A percentile compares a stretch with the other conserved stretches of the same genome.
phyloP scores from a whole-genome alignment of 2,888 invertebrate genomes.

The Eupithecia pulchellata region DNA sequence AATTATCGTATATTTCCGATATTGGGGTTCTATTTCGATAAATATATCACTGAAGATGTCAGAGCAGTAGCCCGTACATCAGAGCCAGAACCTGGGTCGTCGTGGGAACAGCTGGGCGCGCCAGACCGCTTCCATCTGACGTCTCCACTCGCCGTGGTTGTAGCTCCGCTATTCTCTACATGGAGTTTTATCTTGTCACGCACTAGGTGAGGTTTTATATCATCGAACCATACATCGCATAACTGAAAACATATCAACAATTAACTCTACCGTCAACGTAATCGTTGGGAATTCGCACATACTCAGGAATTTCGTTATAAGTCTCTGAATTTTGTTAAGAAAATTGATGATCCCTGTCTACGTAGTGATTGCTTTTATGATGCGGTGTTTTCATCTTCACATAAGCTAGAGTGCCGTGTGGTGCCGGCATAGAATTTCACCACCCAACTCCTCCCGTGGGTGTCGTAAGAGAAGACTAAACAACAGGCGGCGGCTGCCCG shows the following conservation, averaged over 20 bases:
- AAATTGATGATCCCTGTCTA: no score
- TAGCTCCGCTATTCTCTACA: constrained; percentile 52
- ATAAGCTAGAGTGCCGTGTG: no score
- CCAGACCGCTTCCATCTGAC: constrained; percentile 46
- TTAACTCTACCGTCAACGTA: background rate
- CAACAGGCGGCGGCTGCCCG: no score
- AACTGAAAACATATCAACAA: constrained; percentile 59
- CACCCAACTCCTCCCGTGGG: no score
- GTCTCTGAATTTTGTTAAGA: no score
- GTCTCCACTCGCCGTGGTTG: constrained; percentile 53
- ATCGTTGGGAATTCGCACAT: no score
- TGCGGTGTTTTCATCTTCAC: background rate
- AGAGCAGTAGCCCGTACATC: constrained; percentile 71
- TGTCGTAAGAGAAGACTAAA: no score
- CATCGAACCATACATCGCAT: constrained; percentile 81
- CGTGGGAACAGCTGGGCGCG: constrained; percentile 63
- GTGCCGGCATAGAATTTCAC: no score
- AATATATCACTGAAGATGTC: background rate
- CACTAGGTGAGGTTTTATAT: constrained; percentile 76
- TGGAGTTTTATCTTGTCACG: constrained; percentile 78
- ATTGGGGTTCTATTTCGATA: background rate
- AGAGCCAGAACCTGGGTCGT: constrained; percentile 79
- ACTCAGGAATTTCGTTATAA: no score
- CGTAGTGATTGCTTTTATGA: no score
- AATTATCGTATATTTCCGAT: background rate